Base-by-base conservation (phyloP, 1,140 invertebrate genomes). In the Thaumetopoea pityocampa region DNA sequence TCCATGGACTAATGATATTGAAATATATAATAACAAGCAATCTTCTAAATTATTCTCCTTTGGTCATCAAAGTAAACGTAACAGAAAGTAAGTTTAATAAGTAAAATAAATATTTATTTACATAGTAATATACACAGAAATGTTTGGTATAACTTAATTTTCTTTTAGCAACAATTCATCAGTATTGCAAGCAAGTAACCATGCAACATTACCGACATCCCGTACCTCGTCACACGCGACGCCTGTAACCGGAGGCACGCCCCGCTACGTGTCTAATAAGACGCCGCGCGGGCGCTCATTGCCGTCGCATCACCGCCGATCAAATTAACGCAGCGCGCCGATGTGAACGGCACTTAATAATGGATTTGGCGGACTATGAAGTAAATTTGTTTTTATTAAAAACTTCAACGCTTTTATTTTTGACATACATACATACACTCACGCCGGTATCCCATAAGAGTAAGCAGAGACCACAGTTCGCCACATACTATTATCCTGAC, bases 211-310 rank as follows among this genome's bases (percentile, higher is more conserved):
- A 38, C 35, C 35, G 37, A 45, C 50, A 56, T 57, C 51, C 51
- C 46, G 40, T 49, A 37, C 67, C 51, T 51, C 48, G 18, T 56
- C 50, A 49, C 41, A 63, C 59, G 43, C 59, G 51, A 56, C 40
- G 56, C 53, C 51, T 48, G 19, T 41, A 53, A 54, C 57, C 40
- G 52, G 51, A 59, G 51, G 64, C 67, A 66, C 67, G 60, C 66
- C 42, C 43, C 52, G 48, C 56, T 68, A 73, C 72, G 72, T 73
- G 72, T 63, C 63, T 73, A 73, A 73, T 77, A 71, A 68, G 67
- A 70, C 60, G 51, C 64, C 60, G 50, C 66, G 59, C 51, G 67
- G 67, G 62, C 66, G 67, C 68, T 56, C 53, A 55, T 67, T 59
- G 63, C 51, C 52, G 55, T 37, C 16, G 18, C 40, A 28, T 58